Evolutionary conservation across 2,888 invertebrate genomes (phyloP).

Genomic region (Sesia apiformis): DNA sequence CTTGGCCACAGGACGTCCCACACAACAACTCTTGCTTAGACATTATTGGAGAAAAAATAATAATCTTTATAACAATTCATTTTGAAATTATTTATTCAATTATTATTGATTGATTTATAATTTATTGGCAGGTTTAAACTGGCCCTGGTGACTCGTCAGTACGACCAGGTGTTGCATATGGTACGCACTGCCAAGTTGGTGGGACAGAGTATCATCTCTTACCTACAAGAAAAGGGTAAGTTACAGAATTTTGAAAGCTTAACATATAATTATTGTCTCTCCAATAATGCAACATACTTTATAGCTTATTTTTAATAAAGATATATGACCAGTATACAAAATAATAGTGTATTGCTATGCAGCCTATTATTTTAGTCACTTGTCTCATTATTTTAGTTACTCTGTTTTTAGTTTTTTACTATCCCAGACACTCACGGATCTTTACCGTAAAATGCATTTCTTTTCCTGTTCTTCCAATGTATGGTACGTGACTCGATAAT

Average conservation of each 20-base stretch:
- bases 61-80: background rate
- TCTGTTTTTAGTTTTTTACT: too few relatives aligned
- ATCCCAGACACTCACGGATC: too few relatives aligned
- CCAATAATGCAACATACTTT: too few relatives aligned
- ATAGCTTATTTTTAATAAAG: background rate
- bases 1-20: too few relatives aligned
- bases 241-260: background rate
- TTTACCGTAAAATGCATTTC: too few relatives aligned
- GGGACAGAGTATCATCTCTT: constrained; percentile 99
- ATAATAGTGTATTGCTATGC: background rate
- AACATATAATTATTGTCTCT: too few relatives aligned
- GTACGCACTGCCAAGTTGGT: constrained; percentile 96
- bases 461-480: too few relatives aligned
- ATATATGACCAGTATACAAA: background rate
- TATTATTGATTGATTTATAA: constrained; percentile 1
- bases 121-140: constrained; percentile 82
- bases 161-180: constrained; percentile 95
- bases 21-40: too few relatives aligned
- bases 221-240: constrained; percentile 95
- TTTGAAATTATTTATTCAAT: background rate
- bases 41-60: too few relatives aligned
- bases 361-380: background rate
- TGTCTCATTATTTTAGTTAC: too few relatives aligned
- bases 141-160: constrained; percentile 95
- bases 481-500: too few relatives aligned